Conservation (phyloP, 2,888 invertebrate species). For the Drosophila yooni region DNA sequence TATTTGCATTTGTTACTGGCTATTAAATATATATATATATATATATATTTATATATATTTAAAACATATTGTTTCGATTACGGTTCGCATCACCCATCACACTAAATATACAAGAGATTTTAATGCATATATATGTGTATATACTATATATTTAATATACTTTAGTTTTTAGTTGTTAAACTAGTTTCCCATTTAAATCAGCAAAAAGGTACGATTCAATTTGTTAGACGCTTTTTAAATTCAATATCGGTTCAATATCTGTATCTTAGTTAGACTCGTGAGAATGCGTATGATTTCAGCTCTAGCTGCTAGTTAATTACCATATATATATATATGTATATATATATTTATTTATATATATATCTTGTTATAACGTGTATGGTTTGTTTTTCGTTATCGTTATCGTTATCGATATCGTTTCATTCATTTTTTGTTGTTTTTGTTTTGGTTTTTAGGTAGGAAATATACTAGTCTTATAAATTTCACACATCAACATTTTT, state of each 20-base stretch:
- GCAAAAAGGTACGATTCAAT: slow-evolving; percentile 78
- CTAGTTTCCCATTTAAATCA: slow-evolving; percentile 59
- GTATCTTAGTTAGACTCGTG: slow-evolving; percentile 44
- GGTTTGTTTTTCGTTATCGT: neutral
- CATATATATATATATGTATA: slow-evolving; percentile 40
- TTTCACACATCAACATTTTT: slow-evolving; percentile 84
- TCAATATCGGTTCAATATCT: slow-evolving; percentile 49
- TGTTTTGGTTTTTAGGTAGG: slow-evolving; percentile 74
- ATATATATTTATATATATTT: slow-evolving; percentile 23
- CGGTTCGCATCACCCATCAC: slow-evolving; percentile 61
- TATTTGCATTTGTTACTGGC: slow-evolving; percentile 41
- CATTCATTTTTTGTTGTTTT: slow-evolving; percentile 23
- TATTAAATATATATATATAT: slow-evolving; percentile 30
- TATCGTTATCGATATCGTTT: neutral
- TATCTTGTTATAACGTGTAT: slow-evolving; percentile 59
- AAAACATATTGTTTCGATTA: slow-evolving; percentile 74
- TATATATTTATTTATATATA: slow-evolving; percentile 22
- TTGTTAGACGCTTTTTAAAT: slow-evolving; percentile 64
- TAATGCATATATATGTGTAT: slow-evolving; percentile 30
- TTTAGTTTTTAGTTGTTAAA: slow-evolving; percentile 3
- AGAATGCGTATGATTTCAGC: slow-evolving; percentile 56
- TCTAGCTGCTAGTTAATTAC: slow-evolving; percentile 62
- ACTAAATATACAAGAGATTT: slow-evolving; percentile 50
- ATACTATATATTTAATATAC: slow-evolving; percentile 12
- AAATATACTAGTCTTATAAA: slow-evolving; percentile 84